Conservation (phyloP, 2,888 invertebrate genomes). For the Ashinkailepas kermadecensis region DNA sequence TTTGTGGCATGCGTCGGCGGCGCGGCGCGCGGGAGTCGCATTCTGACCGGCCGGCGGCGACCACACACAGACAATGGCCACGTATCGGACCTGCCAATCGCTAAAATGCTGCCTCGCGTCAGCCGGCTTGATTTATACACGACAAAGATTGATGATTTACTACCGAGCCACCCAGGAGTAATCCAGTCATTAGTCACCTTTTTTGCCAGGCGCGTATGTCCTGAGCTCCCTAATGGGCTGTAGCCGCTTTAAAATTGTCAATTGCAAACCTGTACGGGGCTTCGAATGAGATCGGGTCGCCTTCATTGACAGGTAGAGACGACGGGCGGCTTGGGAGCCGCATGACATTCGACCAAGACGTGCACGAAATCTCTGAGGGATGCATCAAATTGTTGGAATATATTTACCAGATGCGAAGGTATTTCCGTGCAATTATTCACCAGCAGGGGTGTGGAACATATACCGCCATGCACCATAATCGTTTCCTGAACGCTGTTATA, state of each 20-base stretch:
- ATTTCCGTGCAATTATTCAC: too few species aligned
- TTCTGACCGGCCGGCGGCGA: neutral
- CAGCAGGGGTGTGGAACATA: too few species aligned
- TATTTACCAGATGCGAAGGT: too few species aligned
- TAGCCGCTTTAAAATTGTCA: neutral
- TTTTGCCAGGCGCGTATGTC: slow-evolving; percentile 8
- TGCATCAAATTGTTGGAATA: too few species aligned
- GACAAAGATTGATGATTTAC: slow-evolving; percentile 20
- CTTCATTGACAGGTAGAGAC: too few species aligned
- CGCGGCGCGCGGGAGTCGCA: neutral
- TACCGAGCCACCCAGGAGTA: neutral
- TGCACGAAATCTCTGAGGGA: too few species aligned
- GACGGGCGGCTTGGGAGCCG: too few species aligned
- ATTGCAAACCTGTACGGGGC: neutral
- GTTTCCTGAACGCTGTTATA: too few species aligned
- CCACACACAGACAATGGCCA: slow-evolving; percentile 20
- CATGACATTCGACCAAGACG: too few species aligned
- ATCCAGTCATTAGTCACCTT: slow-evolving; percentile 17
- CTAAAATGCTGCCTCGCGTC: slow-evolving; percentile 19
- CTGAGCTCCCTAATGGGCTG: neutral
- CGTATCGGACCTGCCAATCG: slow-evolving; percentile 11
- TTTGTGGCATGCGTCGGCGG: neutral
- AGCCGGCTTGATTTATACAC: slow-evolving; percentile 12
- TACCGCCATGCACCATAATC: too few species aligned
- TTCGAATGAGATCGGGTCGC: too few species aligned